Evolutionary conservation across 2,113 vertebrate species (phyloP), one percentile per base, ranked within the genome.

Genomic region (Gnathonemus longibarbis): DNA sequence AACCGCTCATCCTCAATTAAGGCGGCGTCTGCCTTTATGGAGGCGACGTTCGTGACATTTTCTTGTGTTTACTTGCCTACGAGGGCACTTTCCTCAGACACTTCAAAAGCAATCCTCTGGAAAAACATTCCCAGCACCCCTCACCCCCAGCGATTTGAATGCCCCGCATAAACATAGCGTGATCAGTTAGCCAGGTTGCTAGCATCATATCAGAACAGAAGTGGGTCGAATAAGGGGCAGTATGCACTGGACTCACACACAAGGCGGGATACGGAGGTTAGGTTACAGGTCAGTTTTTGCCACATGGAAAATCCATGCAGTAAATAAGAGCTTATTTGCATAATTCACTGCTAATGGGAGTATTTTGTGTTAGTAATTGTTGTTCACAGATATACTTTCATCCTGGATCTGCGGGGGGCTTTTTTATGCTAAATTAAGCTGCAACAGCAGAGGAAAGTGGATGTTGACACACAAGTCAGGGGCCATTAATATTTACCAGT

Each of bases 281-380:
- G 8, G 50, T 53, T 84, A 17, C 49, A 39, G 10, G 50, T 45
- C 35, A 17, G 13, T 48, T 45, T 50, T 42, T 58, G 49, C 70
- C 31, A 35, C 70, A 42, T 42, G 46, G 49, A 56, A 84, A 84
- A 83, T 84, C 21, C 21, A 3, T 45, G 70, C 15, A 19, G 49
- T 84, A 77, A 89, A 42, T 42, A 49, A 83, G 31, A 42, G 49
- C 21, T 31, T 50, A 89, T 84, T 56, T 80, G 35, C 74, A 84
- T 84, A 42, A 84, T 84, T 89, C 50, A 10, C 89, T 52, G 2
- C 48, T 80, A 77, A 80, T 27, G 50, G 50, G 31, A 84, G 21
- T 31, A 56, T 84, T 89, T 52, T 84, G 49, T 89, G 74, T 89
- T 77, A 46, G 74, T 58, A 56, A 21, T 48, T 58, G 35, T 89